Evolutionary conservation across 2,797 vertebrate species (phyloP), one percentile per base, ranked within the genome.

Genomic region (Falco rusticolus): DNA sequence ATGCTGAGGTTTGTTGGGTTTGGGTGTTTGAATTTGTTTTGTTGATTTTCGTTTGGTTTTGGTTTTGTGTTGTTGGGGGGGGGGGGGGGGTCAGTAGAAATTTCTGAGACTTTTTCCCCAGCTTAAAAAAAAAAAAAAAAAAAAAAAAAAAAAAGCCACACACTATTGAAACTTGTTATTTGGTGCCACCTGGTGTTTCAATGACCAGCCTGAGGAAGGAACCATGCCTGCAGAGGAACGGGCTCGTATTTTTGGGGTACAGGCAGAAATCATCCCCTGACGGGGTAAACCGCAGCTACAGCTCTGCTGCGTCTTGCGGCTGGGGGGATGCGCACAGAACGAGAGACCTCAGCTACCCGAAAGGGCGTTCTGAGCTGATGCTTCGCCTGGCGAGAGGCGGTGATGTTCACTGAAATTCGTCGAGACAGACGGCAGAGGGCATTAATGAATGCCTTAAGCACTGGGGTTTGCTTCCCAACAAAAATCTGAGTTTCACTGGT

Each of bases 161-260:
- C 2, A 0, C 33, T 45, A 20, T 13, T 19, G 95, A 97, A 98
- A 64, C 17, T 97, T 96, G 96, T 97, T 81, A 6, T 97, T 87
- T 96, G 93, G 94, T 96, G 97, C 98, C 98, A 97, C 96, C 98
- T 98, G 92, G 95, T 90, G 98, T 94, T 85, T 9, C 16, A 78
- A 10, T 1, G 82, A 1, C 10, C 33, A 6, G 60, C 33, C 51
- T 7, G 53, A 26, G 63, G 45, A 16, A 57, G 45, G 20, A 9
- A 1, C 13, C 1, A 9, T 6, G 26, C 19, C 41, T 0, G 68
- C 20, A 5, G 45, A 24, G n/a, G 41, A 31, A 34, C 2, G 3
- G 33, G 13, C 19, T 31, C 1, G 1, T 6, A 7, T 37, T 5
- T 31, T 24, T 1, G 59, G 21, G 24, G 11, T 7, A 2, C 33